phyloP scores from a whole-genome alignment of 2,888 invertebrate species.

The Drosophila hamatofila region DNA sequence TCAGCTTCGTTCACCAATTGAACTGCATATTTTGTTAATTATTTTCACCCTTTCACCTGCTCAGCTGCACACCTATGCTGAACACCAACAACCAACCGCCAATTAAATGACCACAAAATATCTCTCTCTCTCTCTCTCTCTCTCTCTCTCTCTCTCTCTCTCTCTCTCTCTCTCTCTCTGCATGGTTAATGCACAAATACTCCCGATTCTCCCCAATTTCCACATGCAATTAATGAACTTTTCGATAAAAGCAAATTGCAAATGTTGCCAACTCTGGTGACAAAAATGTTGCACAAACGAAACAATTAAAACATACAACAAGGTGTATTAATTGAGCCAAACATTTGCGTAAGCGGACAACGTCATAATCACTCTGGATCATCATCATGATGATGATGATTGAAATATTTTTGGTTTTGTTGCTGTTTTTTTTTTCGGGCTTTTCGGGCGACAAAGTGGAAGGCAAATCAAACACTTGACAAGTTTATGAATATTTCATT shows the following conservation, averaged over 20 bases:
- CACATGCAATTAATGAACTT: constrained; percentile 7
- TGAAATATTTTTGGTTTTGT: not conserved
- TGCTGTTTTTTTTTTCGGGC: not conserved
- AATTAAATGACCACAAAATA: constrained; percentile 35
- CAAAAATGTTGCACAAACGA: constrained; percentile 15
- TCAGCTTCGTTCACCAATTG: not conserved
- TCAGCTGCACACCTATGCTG: too few relatives aligned
- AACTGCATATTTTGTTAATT: not conserved
- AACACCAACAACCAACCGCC: constrained; percentile 23
- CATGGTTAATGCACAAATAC: not conserved
- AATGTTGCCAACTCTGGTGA: not conserved
- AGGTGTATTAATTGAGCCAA: constrained; percentile 45
- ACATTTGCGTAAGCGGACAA: constrained; percentile 44
- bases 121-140: too few relatives aligned
- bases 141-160: too few relatives aligned
- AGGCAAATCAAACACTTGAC: constrained; percentile 48
- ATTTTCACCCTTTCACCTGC: not conserved
- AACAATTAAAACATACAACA: constrained; percentile 50
- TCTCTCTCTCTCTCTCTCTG: too few relatives aligned
- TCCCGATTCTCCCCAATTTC: too few relatives aligned
- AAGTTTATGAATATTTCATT: constrained; percentile 56
- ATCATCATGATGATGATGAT: constrained; percentile 3
- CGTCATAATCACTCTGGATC: constrained; percentile 4
- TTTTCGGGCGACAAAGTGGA: constrained; percentile 43
- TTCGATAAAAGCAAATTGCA: constrained; percentile 4